These are phyloP conservation scores for Sapayoa aenigma DNA, from an alignment of 2,113 vertebrate species.

Conservation along the genomic window DNA sequence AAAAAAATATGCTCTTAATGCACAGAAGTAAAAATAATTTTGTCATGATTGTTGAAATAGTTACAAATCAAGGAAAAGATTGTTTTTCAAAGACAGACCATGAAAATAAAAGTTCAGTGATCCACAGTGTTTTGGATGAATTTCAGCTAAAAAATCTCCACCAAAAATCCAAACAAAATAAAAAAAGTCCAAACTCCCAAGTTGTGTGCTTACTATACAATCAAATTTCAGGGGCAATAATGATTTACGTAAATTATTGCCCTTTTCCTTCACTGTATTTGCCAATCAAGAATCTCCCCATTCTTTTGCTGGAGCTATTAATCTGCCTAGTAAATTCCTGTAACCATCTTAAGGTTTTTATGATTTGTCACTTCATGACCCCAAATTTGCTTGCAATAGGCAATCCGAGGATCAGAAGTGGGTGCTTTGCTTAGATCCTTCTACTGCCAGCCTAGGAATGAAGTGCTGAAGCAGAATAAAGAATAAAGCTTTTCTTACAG, in stretches of 20 bases:
- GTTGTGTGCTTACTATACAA: background rate
- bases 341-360: background rate
- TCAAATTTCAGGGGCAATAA: background rate
- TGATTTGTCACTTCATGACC: background rate
- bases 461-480: slow-evolving; percentile 15
- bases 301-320: background rate
- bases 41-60: background rate
- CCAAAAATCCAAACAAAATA: background rate
- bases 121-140: background rate
- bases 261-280: background rate
- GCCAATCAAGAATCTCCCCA: background rate
- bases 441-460: background rate
- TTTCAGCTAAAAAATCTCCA: background rate
- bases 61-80: background rate
- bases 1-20: background rate
- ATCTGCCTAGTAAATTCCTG: background rate
- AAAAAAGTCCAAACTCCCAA: background rate
- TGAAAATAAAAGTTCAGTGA: background rate
- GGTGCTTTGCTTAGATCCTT: background rate
- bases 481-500: background rate
- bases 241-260: background rate
- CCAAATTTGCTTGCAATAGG: background rate
- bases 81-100: background rate
- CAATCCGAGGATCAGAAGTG: background rate
- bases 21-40: background rate